Conservation (phyloP, 2,113 vertebrate genomes). For the Myotis brandtii region DNA sequence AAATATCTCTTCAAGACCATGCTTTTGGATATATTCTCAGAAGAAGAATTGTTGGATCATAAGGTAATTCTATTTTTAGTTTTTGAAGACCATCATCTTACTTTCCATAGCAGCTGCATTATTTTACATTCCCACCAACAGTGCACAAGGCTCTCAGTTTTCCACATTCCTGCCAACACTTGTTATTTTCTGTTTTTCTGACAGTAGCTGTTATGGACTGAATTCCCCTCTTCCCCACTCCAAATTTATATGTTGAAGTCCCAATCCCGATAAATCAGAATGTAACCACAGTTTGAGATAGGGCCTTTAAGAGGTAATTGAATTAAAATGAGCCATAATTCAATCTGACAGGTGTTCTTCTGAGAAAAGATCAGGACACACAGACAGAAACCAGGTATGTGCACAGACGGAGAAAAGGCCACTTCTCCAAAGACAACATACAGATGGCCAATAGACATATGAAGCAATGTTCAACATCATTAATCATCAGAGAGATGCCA, state of each 20-base stretch:
- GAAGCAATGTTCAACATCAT: too few species aligned
- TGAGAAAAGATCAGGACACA: not conserved
- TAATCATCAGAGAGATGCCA: too few species aligned
- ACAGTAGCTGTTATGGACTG: not conserved
- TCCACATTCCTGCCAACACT: not conserved
- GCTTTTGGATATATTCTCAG: not conserved
- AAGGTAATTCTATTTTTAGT: not conserved
- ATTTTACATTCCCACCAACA: not conserved
- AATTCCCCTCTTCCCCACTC: not conserved
- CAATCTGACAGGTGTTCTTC: not conserved
- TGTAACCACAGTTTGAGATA: not conserved
- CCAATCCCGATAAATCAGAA: not conserved
- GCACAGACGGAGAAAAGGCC: not conserved
- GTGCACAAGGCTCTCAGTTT: not conserved
- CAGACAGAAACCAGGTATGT: not conserved
- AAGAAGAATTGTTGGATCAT: not conserved
- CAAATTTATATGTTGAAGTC: not conserved
- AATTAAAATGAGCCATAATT: constrained; percentile 28
- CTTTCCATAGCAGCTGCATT: not conserved
- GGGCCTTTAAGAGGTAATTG: not conserved
- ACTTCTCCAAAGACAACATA: too few species aligned
- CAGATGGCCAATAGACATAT: too few species aligned
- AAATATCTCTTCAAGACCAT: not conserved
- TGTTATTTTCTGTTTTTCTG: not conserved
- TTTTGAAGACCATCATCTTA: not conserved